Evolutionary conservation across 2,888 invertebrate species (phyloP), one percentile per base, ranked within the genome.

Genomic region (Drosophila emarginata): DNA sequence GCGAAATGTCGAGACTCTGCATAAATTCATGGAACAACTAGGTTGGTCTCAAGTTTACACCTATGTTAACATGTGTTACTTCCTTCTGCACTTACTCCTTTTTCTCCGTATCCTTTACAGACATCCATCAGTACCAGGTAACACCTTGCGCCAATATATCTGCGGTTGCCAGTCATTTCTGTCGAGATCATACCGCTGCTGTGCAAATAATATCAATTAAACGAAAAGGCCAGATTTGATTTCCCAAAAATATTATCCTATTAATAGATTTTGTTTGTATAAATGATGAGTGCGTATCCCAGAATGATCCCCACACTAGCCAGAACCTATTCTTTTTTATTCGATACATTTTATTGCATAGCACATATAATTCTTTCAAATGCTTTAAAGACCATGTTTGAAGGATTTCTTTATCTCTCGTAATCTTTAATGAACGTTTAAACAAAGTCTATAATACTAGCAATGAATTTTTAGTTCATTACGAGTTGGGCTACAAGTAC

Each of bases 1-100:
- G 73, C 92, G 96, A 76, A 96, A 96, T 92, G 91, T 93, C 80
- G 91, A 93, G 1, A 96, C 96, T 1, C 92, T 94, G 72, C 79
- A 92, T 3, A 80, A 89, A 23, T 96, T 96, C 91, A 88, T 94
- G 51, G 76, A 91, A 14, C 83, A 90, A 73, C 90, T 95, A 78
- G 93, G 95, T 95, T 88, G 89, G 91, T 73, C 4, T 18, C 26
- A 18, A 15, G 12, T 3, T 12, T n/a, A 9, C n/a, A 18, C 26
- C 9, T 3, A 26, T 5, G 5, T 2, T 26, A 5, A 26, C 26
- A 26, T 23, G 9, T 1, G 3, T 14, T n/a, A 21, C 0, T 4
- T 61, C n/a, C n/a, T 23, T 26, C 6, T 32, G n/a, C 3, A 12
- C 2, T 32, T 26, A 14, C 6, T n/a, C n/a, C 4, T 58, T 36